Base-by-base conservation (phyloP, 2,888 invertebrate species). In the Stenotaenia linearis region DNA sequence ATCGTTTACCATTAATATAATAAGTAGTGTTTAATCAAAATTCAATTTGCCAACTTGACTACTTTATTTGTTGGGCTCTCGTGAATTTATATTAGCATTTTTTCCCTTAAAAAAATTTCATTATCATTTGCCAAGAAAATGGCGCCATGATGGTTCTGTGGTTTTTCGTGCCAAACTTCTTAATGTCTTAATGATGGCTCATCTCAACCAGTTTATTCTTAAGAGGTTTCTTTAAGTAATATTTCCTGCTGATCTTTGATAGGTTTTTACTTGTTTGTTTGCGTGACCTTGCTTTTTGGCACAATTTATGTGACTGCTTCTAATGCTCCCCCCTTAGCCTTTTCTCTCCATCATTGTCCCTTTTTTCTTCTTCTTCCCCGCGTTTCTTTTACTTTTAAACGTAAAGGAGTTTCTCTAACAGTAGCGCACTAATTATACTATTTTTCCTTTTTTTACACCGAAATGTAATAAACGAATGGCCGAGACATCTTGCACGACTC, bases 291-390 rank as follows among this genome's bases (percentile, higher is more conserved):
- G 69, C 69, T 69, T 69, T 69, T 69, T 69, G 69, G 25, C 69
- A 25, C 69, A 69, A 69, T 69, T 69, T 69, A 69, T 69, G 69
- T 69, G 79, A 79, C 61, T 75, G 75, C 28, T 76, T 79, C 61
- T 74, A 50, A 50, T 74, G 79, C 56, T n/a, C 56, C 18, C 18
- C 79, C 45, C 28, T 37, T 75, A 56, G 76, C 77, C 77, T 76
- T 79, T 61, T 80, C 79, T 74, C 79, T 35, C 56, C 30, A 56
- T 77, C 50, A 75, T 50, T 75, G 74, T 76, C 32, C 75, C 28
- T 37, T 76, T 80, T 75, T 35, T 80, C 28, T 25, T 23, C 40
- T 32, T 23, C 21, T 75, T 61, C 77, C 18, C 18, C 75, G 25
- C 37, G 40, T 25, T 69, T 69, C 69, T 69, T 69, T 69, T 69